Evolutionary conservation across 30 jellyfish, hydroid and myxozoan genomes (phyloP).

Genomic region (Hydractinia echinata): DNA sequence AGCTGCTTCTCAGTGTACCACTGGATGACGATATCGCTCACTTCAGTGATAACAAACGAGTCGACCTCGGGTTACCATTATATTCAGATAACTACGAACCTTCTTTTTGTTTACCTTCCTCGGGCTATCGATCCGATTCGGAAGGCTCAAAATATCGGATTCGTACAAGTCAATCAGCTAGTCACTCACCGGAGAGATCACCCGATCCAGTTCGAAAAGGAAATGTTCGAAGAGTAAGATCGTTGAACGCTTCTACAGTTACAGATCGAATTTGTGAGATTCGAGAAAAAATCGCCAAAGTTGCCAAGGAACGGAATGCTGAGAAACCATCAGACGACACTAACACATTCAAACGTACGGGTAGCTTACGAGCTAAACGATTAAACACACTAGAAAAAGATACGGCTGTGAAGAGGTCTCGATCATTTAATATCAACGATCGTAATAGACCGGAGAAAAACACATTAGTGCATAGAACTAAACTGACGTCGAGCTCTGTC

Average conservation of each 20-base stretch:
- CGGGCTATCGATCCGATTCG: slow-evolving; percentile 31
- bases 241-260: slow-evolving; percentile 11
- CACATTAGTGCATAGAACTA: not conserved
- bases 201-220: slow-evolving; percentile 9
- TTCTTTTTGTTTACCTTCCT: slow-evolving; percentile 21
- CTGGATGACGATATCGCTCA: slow-evolving; percentile 12
- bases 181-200: slow-evolving; percentile 12
- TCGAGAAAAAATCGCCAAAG: not conserved
- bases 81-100: slow-evolving; percentile 17
- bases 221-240: not conserved
- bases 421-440: not conserved
- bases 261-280: slow-evolving; percentile 23
- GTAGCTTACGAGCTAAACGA: not conserved
- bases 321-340: not conserved
- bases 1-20: slow-evolving; percentile 6
- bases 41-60: slow-evolving; percentile 15
- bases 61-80: not conserved
- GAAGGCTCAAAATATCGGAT: slow-evolving; percentile 11
- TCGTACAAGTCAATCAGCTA: slow-evolving; percentile 26
- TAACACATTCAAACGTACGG: not conserved
- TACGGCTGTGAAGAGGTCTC: not conserved
- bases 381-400: not conserved
- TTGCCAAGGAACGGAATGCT: not conserved
- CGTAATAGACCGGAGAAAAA: not conserved
- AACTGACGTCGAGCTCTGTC: not conserved